Base-by-base conservation (phyloP, 1,140 invertebrate species). In the Steinernema khuongi region DNA sequence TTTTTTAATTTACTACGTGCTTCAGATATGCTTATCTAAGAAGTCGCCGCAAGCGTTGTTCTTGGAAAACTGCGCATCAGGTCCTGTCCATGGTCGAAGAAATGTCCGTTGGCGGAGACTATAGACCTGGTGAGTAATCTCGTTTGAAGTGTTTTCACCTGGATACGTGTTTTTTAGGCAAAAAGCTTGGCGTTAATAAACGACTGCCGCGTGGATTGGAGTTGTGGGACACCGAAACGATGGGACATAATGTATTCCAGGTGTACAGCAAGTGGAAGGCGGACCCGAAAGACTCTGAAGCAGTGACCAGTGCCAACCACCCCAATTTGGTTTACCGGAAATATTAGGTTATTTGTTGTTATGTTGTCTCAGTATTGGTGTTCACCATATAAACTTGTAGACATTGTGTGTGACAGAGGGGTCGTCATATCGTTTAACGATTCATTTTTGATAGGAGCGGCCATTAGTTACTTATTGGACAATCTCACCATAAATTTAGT, bases 201-300 rank as follows among this genome's bases (percentile, higher is more conserved):
- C 74, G 77, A 44, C 68, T 83, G 14, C 81, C 81, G 1, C 81
- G 81, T 41, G 81, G 81, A 26, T 72, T 70, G 36, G 77, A 83
- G 60, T 36, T 83, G 1, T 83, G 76, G 80, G 79, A 85, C 60
- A 78, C 72, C 1, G 82, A 84, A 68, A 81, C 80, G 1, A 81
- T 80, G 77, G 82, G 82, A 1, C 82, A 84, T 71, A 76, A 84
- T 44, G 83, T 84, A 1, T 84, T 78, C 70, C 43, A 83, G 50
- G 83, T 83, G 1, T 67, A 73, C 33, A 79, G 76, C 68, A 82
- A 83, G 71, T 84, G 79, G 78, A 84, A 84, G 68, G 81, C 72
- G 22, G 82, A 84, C 70, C 74, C 80, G 17, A 60, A 67, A 26
- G 69, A 69, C 26, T 31, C 67, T 18, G 76, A 79, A 28, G 70